Percentiles rank a stretch among this genome's conserved stretches.
Evolutionary conservation across 1,140 invertebrate species (phyloP).

Genomic region (Anastrepha obliqua): DNA sequence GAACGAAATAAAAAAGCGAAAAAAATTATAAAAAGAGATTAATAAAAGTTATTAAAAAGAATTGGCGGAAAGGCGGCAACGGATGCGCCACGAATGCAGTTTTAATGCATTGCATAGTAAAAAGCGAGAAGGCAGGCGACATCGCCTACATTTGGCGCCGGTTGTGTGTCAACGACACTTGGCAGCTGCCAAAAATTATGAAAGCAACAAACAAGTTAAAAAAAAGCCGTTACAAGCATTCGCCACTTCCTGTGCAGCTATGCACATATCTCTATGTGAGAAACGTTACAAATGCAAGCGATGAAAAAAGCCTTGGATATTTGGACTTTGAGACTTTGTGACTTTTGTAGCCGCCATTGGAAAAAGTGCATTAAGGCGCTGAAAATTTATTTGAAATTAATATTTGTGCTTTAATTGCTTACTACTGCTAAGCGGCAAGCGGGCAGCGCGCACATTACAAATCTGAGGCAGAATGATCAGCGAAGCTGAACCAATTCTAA

Average conservation of each 20-base stretch:
- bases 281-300: neutral
- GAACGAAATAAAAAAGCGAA: neutral
- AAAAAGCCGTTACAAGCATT: neutral
- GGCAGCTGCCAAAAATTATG: slow-evolving; percentile 15
- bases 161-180: slow-evolving; percentile 22
- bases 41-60: slow-evolving; percentile 32
- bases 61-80: slow-evolving; percentile 47
- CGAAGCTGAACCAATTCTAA: slow-evolving; percentile 25
- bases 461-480: neutral
- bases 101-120: slow-evolving; percentile 35
- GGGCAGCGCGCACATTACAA: neutral
- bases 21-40: neutral
- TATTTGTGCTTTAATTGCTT: neutral
- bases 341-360: too few species aligned
- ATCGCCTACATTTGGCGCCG: neutral
- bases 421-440: neutral
- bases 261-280: neutral
- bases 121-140: neutral
- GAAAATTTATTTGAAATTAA: neutral
- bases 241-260: neutral
- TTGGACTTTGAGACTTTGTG: neutral
- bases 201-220: neutral
- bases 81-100: slow-evolving; percentile 43
- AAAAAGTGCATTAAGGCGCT: neutral
- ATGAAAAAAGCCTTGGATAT: neutral